Evolutionary conservation across 2,113 vertebrate species (phyloP).

Genomic region (Malurus elegans): DNA sequence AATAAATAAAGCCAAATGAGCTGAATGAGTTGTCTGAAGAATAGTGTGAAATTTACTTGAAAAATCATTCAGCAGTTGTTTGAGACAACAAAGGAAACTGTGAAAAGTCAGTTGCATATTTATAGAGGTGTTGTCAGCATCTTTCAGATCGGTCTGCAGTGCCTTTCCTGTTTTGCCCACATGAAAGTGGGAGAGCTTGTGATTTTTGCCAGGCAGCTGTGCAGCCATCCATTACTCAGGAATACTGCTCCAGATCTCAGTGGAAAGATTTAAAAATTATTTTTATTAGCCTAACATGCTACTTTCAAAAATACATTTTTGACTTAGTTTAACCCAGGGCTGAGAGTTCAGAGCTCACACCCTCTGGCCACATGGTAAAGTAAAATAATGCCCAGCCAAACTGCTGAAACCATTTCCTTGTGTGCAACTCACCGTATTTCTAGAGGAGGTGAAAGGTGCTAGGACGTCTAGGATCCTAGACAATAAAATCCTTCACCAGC

Average conservation of each 20-base stretch:
- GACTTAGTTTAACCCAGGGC: background rate
- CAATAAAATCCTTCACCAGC: background rate
- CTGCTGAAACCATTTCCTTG: background rate
- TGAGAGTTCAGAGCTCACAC: background rate
- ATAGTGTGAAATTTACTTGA: slow-evolving; percentile 19
- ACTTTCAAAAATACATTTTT: slow-evolving; percentile 13
- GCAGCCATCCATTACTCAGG: background rate
- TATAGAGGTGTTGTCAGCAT: background rate
- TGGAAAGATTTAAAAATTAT: background rate
- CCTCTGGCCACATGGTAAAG: background rate
- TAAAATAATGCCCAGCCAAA: background rate
- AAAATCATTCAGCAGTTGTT: slow-evolving; percentile 17
- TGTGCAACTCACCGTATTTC: fast-evolving
- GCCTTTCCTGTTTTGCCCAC: background rate
- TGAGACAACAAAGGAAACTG: background rate
- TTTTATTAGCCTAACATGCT: background rate
- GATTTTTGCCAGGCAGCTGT: background rate
- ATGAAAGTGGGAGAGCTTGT: background rate
- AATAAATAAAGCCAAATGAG: slow-evolving; percentile 20
- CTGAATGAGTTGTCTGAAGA: slow-evolving; percentile 34
- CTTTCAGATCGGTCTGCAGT: background rate
- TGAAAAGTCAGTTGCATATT: background rate
- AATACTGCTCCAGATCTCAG: background rate
- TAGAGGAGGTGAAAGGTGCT: background rate
- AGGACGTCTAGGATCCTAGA: too few species aligned